phyloP scores from a whole-genome alignment of 2,113 vertebrate species.

The Azemiops feae region DNA sequence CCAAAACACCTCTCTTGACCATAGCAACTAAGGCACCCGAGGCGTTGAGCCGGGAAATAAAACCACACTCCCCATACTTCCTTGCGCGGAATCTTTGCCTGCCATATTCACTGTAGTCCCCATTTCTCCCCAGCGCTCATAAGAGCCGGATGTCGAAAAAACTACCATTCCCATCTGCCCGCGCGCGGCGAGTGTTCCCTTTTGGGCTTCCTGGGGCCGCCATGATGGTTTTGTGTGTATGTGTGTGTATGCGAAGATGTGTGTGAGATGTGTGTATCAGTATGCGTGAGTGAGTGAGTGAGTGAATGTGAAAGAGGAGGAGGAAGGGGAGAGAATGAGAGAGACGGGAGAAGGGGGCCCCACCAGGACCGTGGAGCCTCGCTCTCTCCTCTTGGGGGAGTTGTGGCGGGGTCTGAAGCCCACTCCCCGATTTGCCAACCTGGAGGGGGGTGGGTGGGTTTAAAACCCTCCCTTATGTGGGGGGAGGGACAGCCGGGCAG shows the following conservation, averaged over 20 bases:
- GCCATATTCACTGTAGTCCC: conserved; percentile 19
- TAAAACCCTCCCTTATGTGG: conserved; percentile 4
- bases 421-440: background rate
- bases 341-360: background rate
- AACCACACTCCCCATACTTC: background rate
- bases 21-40: background rate
- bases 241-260: background rate
- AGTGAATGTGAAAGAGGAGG: background rate
- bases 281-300: conserved; percentile 3
- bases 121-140: background rate
- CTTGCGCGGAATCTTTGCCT: background rate
- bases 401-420: background rate
- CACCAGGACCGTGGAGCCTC: background rate
- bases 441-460: conserved; percentile 4
- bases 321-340: conserved; percentile 4
- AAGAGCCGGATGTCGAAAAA: background rate
- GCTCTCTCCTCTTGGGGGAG: background rate
- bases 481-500: conserved; percentile 19
- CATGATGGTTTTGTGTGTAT: conserved; percentile 33
- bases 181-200: background rate
- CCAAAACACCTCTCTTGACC: conserved; percentile 12
- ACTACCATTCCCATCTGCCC: background rate
- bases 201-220: conserved; percentile 13
- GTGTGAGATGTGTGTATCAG: conserved; percentile 17
- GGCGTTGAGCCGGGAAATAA: too few relatives aligned